Evolutionary conservation across 35 echinoderm and acorn worm species (phyloP).

Genomic region (Ptychodera flava): DNA sequence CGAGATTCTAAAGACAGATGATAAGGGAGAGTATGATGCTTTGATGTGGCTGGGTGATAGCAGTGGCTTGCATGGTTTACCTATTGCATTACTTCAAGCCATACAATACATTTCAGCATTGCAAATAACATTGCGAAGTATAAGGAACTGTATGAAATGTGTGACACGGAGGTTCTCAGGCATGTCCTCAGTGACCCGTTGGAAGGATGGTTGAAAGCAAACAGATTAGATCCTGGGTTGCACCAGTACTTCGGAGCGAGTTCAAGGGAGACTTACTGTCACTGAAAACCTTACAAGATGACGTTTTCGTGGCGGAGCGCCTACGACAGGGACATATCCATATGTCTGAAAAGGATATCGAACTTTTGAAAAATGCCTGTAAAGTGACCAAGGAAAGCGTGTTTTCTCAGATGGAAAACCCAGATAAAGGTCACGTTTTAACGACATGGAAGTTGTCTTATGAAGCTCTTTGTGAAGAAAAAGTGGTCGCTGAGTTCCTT

Average conservation of each 20-base stretch:
- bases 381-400: not conserved
- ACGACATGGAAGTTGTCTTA: not conserved
- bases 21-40: not conserved
- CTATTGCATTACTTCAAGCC: not conserved
- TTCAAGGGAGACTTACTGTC: not conserved
- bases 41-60: not conserved
- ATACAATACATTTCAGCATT: not conserved
- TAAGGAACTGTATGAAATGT: not conserved
- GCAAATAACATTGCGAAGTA: not conserved
- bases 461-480: not conserved
- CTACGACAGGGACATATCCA: not conserved
- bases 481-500: not conserved
- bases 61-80: not conserved
- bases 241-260: not conserved
- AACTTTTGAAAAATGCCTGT: not conserved
- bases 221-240: not conserved
- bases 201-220: not conserved
- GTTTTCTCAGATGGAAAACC: not conserved
- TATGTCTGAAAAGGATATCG: not conserved
- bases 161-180: not conserved
- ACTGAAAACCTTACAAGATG: not conserved
- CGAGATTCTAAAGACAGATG: not conserved
- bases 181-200: not conserved
- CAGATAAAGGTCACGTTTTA: not conserved
- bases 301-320: not conserved